Conservation (phyloP, 2,797 vertebrate species). For the Otolemur crassicaudatus region DNA sequence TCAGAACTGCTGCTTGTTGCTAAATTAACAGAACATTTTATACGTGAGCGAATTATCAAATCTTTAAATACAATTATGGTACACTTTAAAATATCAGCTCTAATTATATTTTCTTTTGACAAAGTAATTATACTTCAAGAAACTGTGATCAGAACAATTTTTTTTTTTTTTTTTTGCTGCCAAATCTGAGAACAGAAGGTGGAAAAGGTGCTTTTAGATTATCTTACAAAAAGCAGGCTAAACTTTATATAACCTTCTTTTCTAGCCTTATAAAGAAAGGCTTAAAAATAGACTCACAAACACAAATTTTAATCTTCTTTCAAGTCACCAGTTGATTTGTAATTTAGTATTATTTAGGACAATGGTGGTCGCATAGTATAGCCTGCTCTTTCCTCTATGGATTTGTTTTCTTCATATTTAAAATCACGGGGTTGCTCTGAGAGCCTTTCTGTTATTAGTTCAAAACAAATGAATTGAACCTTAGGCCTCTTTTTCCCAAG, state of each 20-base stretch:
- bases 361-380: constrained; percentile 73
- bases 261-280: constrained; percentile 75
- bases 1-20: constrained; percentile 81
- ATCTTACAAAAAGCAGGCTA: constrained; percentile 85
- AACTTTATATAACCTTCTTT: constrained; percentile 83
- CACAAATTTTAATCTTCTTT: constrained; percentile 86
- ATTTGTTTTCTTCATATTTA: constrained; percentile 82
- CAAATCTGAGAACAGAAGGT: constrained; percentile 88
- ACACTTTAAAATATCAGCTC: constrained; percentile 88
- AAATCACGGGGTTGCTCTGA: constrained; percentile 72
- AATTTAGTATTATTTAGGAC: constrained; percentile 83
- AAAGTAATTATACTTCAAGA: constrained; percentile 89
- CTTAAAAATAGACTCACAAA: constrained; percentile 86
- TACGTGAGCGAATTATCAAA: constrained; percentile 87
- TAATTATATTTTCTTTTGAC: constrained; percentile 90
- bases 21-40: constrained; percentile 87
- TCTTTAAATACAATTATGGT: constrained; percentile 86
- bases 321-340: constrained; percentile 83
- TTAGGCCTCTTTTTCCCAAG: constrained; percentile 50
- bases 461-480: constrained; percentile 76
- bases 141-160: constrained; percentile 85
- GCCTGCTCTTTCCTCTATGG: constrained; percentile 79
- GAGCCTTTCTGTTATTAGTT: constrained; percentile 73
- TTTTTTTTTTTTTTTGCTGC: constrained; percentile 82
- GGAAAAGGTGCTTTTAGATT: constrained; percentile 87